Evolutionary conservation across 2,888 invertebrate genomes (phyloP).

Genomic region (Perdita meconis): DNA sequence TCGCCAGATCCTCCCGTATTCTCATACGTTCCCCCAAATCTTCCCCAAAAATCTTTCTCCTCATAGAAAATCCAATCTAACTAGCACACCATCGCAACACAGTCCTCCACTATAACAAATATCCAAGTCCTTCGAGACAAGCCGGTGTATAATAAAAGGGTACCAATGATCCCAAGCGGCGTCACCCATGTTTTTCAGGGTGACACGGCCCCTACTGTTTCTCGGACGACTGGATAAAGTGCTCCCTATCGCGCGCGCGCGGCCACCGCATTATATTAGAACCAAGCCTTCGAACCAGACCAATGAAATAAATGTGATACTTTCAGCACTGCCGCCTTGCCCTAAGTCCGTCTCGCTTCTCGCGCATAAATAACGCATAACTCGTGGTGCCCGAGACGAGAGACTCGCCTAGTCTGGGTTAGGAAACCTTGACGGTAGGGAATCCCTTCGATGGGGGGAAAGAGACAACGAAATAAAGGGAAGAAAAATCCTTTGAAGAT

Average conservation of each 20-base stretch:
- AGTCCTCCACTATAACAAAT: constrained; percentile 38
- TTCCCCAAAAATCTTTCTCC: constrained; percentile 6
- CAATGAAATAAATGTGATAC: constrained; percentile 76
- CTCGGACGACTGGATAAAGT: constrained; percentile 69
- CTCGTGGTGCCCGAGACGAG: constrained; percentile 59
- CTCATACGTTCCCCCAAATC: no score
- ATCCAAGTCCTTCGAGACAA: neutral
- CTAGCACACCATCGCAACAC: constrained; percentile 6
- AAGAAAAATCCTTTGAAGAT: constrained; percentile 50
- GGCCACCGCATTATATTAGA: constrained; percentile 62
- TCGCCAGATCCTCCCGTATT: no score
- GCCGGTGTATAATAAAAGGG: constrained; percentile 41
- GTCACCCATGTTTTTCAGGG: constrained; percentile 61
- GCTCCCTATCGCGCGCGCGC: constrained; percentile 71
- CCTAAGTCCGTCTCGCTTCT: constrained; percentile 65
- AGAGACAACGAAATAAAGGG: constrained; percentile 36
- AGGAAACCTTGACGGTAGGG: constrained; percentile 50
- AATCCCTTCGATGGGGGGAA: constrained; percentile 17
- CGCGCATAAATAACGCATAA: constrained; percentile 77
- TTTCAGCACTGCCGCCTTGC: constrained; percentile 77
- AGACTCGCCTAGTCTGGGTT: constrained; percentile 55
- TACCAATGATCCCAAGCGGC: constrained; percentile 42
- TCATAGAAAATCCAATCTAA: neutral
- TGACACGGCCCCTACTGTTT: constrained; percentile 69
- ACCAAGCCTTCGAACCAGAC: constrained; percentile 47